Conservation (phyloP, 2,113 vertebrate genomes). For the Oceanodroma tethys region DNA sequence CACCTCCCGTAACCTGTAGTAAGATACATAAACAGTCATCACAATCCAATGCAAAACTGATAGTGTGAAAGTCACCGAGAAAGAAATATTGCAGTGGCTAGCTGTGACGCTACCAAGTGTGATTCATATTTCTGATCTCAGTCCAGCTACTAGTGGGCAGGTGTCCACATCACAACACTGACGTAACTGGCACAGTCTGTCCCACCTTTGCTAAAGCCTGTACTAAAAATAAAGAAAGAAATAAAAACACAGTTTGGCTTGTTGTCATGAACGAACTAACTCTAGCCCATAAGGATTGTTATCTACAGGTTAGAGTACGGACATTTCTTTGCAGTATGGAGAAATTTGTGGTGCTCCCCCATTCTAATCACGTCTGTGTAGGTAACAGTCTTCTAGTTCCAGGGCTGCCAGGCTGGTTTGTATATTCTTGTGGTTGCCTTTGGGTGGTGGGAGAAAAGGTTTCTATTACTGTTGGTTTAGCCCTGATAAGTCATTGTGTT, state of each 20-base stretch:
- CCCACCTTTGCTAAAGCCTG: constrained; percentile 15
- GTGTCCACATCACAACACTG: constrained; percentile 23
- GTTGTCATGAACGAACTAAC: neutral
- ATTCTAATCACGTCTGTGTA: neutral
- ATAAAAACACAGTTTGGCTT: neutral
- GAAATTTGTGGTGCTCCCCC: neutral
- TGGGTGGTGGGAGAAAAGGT: neutral
- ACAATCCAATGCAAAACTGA: constrained; percentile 5
- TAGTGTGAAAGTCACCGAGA: constrained; percentile 12
- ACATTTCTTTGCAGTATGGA: neutral
- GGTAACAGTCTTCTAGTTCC: neutral
- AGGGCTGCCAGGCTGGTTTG: neutral
- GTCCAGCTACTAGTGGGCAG: constrained; percentile 39
- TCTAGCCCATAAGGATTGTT: neutral
- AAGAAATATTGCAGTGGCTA: constrained; percentile 9
- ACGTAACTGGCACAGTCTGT: neutral
- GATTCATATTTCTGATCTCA: constrained; percentile 40
- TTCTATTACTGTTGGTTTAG: neutral
- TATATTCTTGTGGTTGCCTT: neutral
- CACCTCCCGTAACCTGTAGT: constrained; percentile 16
- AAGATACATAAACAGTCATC: constrained; percentile 9
- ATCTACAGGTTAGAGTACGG: neutral
- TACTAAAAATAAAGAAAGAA: constrained; percentile 39
- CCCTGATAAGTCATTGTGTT: neutral
- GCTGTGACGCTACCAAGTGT: neutral